Conservation (phyloP, 2,888 invertebrate species). For the Nephrocerus scutellatus region DNA sequence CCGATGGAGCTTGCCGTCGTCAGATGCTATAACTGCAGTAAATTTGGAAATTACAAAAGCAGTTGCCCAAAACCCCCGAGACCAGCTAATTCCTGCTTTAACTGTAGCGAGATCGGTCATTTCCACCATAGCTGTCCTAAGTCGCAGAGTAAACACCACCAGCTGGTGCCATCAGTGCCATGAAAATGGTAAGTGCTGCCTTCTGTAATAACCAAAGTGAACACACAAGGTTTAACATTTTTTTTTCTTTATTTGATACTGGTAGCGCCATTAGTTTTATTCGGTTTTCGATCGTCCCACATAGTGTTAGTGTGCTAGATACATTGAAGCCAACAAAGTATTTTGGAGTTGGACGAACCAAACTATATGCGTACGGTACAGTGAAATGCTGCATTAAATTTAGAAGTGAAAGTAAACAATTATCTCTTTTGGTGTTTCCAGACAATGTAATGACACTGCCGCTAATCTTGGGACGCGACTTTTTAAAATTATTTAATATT, state of each 20-base stretch:
- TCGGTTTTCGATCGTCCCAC: slow-evolving; percentile 1
- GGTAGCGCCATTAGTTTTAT: slow-evolving; percentile 10
- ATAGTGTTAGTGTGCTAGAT: background rate
- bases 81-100: no score
- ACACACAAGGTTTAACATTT: slow-evolving; percentile 3
- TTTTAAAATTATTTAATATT: no score
- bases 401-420: no score
- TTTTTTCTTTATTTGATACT: slow-evolving; percentile 8
- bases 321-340: background rate
- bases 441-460: no score
- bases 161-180: slow-evolving; percentile 7
- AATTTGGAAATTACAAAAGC: no score
- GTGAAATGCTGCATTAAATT: slow-evolving; percentile 6
- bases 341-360: slow-evolving; percentile 1
- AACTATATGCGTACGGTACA: slow-evolving; percentile 9
- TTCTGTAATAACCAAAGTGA: background rate
- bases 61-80: no score
- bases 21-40: no score
- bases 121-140: no score
- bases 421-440: no score
- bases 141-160: slow-evolving; percentile 10
- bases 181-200: slow-evolving; percentile 11
- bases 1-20: no score
- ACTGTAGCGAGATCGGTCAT: no score
- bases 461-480: no score